phyloP scores from a whole-genome alignment of 2,888 invertebrate genomes.

The Tetheella fluctuosa region DNA sequence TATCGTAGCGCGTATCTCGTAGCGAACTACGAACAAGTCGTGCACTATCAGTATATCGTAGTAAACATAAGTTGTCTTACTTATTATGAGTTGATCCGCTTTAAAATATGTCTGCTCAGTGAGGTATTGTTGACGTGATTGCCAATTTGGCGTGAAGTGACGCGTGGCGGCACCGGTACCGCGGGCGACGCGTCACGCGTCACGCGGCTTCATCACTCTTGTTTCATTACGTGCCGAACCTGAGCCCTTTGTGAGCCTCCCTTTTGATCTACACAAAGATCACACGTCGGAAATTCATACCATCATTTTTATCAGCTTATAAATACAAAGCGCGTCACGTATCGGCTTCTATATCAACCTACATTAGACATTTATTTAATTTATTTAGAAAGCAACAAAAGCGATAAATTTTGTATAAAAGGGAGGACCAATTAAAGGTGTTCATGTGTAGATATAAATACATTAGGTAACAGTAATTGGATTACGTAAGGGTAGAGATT shows the following conservation, averaged over 20 bases:
- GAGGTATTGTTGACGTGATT: background rate
- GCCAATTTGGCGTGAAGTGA: slow-evolving; percentile 8
- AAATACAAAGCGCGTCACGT: slow-evolving; percentile 3
- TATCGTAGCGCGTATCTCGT: background rate
- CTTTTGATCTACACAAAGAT: slow-evolving; percentile 34
- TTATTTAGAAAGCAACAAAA: too few species aligned
- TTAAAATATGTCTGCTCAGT: background rate
- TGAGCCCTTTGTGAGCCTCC: slow-evolving; percentile 27
- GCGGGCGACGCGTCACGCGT: slow-evolving; percentile 13
- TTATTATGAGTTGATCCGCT: background rate
- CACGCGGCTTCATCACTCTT: slow-evolving; percentile 19
- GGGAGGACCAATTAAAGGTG: too few species aligned
- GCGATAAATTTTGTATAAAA: background rate
- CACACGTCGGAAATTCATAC: slow-evolving; percentile 19
- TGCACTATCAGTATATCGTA: too few species aligned
- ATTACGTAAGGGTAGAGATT: too few species aligned
- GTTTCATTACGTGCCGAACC: slow-evolving; percentile 23
- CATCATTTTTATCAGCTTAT: slow-evolving; percentile 13
- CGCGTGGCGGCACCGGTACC: background rate
- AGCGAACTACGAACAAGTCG: background rate
- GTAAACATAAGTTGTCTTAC: too few species aligned
- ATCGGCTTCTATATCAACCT: background rate
- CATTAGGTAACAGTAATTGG: too few species aligned
- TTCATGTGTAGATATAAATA: too few species aligned
- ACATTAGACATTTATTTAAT: background rate